Evolutionary conservation across 2,797 vertebrate species (phyloP).

Genomic region (Anisognathus igniventris): DNA sequence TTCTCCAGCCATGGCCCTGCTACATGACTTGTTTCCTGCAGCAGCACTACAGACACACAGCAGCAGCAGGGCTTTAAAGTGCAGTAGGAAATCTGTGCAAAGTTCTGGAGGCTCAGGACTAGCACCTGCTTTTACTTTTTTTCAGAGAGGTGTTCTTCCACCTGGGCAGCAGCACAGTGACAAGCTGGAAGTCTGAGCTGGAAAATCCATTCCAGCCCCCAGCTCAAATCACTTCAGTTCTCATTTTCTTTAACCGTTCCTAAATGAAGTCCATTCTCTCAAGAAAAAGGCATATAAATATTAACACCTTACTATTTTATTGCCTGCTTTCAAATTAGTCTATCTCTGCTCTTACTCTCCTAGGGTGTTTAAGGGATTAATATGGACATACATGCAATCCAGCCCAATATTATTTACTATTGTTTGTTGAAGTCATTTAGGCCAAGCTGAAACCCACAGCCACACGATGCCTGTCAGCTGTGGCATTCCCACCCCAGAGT

Average conservation of each 20-base stretch:
- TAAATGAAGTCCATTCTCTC: neutral
- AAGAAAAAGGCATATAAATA: neutral
- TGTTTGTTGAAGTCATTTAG: neutral
- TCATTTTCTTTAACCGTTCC: neutral
- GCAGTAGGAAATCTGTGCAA: conserved; percentile 16
- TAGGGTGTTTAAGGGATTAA: neutral
- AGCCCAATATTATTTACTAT: neutral
- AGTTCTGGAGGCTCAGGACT: neutral
- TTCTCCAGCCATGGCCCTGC: neutral
- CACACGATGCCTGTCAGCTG: neutral
- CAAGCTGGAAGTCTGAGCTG: neutral
- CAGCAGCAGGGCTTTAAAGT: conserved; percentile 15
- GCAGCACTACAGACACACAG: neutral
- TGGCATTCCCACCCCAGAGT: neutral
- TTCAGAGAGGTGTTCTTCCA: neutral
- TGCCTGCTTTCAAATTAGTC: neutral
- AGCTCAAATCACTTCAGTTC: neutral
- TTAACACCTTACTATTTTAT: neutral
- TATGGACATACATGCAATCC: neutral
- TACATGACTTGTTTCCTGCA: neutral
- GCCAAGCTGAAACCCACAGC: neutral
- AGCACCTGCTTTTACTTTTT: neutral
- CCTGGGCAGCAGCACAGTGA: neutral
- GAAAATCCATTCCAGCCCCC: neutral
- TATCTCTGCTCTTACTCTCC: neutral